These are phyloP conservation scores for Pomatorhinus ruficollis DNA, from an alignment of 2,113 vertebrate genomes.

Conservation along the genomic window DNA sequence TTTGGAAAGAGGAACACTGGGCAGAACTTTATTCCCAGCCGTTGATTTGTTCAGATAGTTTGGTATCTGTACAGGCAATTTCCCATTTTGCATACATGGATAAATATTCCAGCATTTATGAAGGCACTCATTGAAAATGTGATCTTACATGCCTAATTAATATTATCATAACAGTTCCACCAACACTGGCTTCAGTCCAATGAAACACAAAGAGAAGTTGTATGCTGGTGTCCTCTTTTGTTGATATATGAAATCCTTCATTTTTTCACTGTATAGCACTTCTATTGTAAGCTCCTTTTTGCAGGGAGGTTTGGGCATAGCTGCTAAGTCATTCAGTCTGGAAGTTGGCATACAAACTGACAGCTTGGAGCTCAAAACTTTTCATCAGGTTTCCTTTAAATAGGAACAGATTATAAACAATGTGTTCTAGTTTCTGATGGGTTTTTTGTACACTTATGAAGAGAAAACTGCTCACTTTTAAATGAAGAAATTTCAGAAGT, in stretches of 20 bases:
- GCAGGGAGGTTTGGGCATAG: background rate
- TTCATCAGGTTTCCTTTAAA: slow-evolving; percentile 33
- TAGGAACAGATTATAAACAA: background rate
- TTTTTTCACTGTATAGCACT: slow-evolving; percentile 41
- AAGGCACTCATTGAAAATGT: slow-evolving; percentile 44
- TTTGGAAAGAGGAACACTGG: background rate
- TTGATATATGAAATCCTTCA: slow-evolving; percentile 19
- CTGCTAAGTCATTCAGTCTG: slow-evolving; percentile 40
- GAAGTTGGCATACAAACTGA: slow-evolving; percentile 32
- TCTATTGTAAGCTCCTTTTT: slow-evolving; percentile 30
- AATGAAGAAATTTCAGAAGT: slow-evolving; percentile 20
- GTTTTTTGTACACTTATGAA: background rate
- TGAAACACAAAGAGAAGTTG: slow-evolving; percentile 52
- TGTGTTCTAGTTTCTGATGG: background rate
- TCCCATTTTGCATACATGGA: background rate
- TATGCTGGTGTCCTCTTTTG: slow-evolving; percentile 46
- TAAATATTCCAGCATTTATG: slow-evolving; percentile 18
- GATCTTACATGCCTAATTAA: slow-evolving; percentile 57
- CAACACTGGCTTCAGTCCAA: background rate
- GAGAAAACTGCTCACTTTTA: background rate
- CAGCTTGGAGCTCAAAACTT: slow-evolving; percentile 29
- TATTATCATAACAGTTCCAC: slow-evolving; percentile 47
- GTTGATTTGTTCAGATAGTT: background rate
- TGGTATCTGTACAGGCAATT: background rate
- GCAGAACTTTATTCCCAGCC: background rate